Evolutionary conservation across 2,113 vertebrate species (phyloP), one percentile per base, ranked within the genome.

Genomic region (Proterorhinus semilunaris): DNA sequence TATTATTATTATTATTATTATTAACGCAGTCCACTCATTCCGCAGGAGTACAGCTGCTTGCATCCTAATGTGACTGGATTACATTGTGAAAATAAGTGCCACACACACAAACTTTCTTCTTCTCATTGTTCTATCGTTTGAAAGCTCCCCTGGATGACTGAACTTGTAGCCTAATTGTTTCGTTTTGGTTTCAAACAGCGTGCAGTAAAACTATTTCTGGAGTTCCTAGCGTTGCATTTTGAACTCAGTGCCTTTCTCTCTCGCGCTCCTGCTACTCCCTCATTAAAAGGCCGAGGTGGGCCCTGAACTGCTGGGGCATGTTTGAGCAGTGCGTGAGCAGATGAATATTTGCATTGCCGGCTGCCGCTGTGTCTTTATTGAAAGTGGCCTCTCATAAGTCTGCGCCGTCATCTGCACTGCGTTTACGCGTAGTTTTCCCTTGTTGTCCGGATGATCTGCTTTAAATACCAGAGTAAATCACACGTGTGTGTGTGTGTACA

Each of bases 351-450:
- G 83, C 83, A 72, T 84, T 76, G 74, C 74, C n/a, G 2, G 52
- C 16, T 79, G 87, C 12, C 80, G 52, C 75, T 83, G 74, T 79
- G 78, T 86, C 82, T 86, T 78, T 85, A 85, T 86, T 85, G 79
- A 83, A 86, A 86, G 79, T 68, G 27, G 59, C 74, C 62, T 43
- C 77, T 82, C 81, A 70, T 79, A 79, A 87, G 78, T 87, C 71
- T 72, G 53, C 62, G 3, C 53, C 86, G 86, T 88, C 85, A 86
- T 90, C 84, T 86, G 76, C 57, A 68, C 85, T 76, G 72, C 81
- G 78, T 91, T 89, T 83, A 74, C 81, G 87, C 82, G 83, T 85
- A 80, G 86, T 90, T 84, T 84, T 83, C 79, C 47, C 78, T 69
- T 73, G 74, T 36, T 81, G 80, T 78, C 71, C 66, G 80, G 80